Evolutionary conservation across 2,888 invertebrate species (phyloP), one percentile per base, ranked within the genome.

Genomic region (Eilema sororculum): DNA sequence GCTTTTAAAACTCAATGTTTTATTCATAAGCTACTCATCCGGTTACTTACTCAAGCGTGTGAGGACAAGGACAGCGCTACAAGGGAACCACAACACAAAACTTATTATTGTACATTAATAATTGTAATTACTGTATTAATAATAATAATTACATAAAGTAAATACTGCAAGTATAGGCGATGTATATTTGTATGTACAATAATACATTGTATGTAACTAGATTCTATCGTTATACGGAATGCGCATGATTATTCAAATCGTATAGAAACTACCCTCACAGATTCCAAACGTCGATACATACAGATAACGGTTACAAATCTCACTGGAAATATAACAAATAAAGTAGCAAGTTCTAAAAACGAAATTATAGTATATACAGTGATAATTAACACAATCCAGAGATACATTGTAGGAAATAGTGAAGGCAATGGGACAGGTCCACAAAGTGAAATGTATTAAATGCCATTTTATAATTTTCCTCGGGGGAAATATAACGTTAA

Each of bases 391-490:
- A 85, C 86, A 87, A 86, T 84, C 79, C 79, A 88, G 85, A 89
- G 86, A 90, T 87, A 89, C 88, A 90, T 90, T 89, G 89, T 89
- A 89, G 89, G 91, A 87, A 88, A 90, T 88, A 90, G 84, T 87
- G 86, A 91, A 89, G 75, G 66, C 71, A 87, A 90, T 87, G 88
- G 88, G 82, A 85, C 89, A 88, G 84, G 84, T 87, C 87, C 85
- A 90, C 85, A 88, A 91, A 86, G 87, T 88, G 90, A 89, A 91
- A 92, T 85, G 84, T 90, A 90, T 65, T 93, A 94, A 95, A 95
- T 95, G 95, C 95, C 93, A 91, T 90, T 91, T 88, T 57, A 57
- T 65, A 87, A 86, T 84, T 83, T 87, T 88, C 89, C 90, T 83
- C 87, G 71, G 73, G 81, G 90, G 89, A 90, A 88, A 86, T 87